phyloP scores from a whole-genome alignment of 2,797 vertebrate species.

The Pogoniulus pusillus region DNA sequence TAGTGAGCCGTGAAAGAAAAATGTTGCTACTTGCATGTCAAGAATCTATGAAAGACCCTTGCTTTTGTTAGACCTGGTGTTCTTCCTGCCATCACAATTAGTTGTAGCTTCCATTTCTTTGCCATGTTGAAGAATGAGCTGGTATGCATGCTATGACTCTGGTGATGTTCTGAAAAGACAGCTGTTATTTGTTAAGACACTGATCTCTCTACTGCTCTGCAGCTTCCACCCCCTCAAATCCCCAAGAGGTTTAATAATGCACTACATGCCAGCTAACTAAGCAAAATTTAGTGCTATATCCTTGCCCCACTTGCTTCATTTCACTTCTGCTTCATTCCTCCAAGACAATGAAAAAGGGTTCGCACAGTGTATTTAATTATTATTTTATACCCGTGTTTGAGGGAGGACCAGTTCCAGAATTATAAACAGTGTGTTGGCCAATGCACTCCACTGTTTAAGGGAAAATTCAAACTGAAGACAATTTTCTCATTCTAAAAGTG shows the following conservation, averaged over 20 bases:
- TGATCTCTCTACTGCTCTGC: not conserved
- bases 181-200: not conserved
- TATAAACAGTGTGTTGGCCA: not conserved
- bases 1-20: slow-evolving; percentile 10
- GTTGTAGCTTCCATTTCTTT: not conserved
- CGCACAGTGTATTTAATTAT: not conserved
- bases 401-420: not conserved
- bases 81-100: not conserved
- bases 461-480: not conserved
- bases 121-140: not conserved
- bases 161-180: not conserved
- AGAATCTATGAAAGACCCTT: not conserved
- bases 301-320: accelerated
- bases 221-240: not conserved
- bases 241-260: not conserved
- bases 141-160: accelerated
- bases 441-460: not conserved
- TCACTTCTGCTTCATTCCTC: not conserved
- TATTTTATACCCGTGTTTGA: not conserved
- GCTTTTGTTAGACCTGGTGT: not conserved
- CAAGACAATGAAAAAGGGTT: not conserved
- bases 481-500: not conserved
- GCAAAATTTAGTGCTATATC: not conserved
- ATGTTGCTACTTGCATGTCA: not conserved
- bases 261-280: accelerated